A percentile compares a stretch with the other conserved stretches of the same genome.
Evolutionary conservation across 2,888 invertebrate genomes (phyloP).

Genomic region (Diachrysia chrysitis): DNA sequence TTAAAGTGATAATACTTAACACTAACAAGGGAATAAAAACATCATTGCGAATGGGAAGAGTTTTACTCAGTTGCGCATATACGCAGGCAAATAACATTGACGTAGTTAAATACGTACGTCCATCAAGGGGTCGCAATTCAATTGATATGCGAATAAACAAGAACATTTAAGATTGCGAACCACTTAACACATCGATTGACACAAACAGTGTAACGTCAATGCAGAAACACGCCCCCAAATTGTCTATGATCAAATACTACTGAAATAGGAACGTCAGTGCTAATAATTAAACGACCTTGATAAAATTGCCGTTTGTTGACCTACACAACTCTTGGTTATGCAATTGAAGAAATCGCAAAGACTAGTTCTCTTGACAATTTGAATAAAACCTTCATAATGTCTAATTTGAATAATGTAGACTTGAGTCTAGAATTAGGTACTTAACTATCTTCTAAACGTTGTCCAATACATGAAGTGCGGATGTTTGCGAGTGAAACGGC

Average conservation of each 20-base stretch:
- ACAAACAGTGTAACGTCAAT: conserved; percentile 53
- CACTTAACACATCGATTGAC: conserved; percentile 53
- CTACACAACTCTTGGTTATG: not conserved
- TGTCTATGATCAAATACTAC: conserved; percentile 22
- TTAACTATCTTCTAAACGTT: conserved; percentile 3
- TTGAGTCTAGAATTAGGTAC: not conserved
- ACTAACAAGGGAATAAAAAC: conserved; percentile 19
- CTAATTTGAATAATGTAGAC: not conserved
- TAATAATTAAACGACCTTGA: conserved; percentile 33
- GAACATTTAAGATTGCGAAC: conserved; percentile 51
- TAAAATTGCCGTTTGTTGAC: not conserved
- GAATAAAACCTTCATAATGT: not conserved
- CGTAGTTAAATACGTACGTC: conserved; percentile 36
- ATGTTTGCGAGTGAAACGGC: conserved; percentile 26
- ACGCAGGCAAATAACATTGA: conserved; percentile 43
- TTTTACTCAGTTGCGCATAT: conserved; percentile 25
- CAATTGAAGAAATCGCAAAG: not conserved
- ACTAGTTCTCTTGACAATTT: no score
- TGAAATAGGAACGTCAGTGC: conserved; percentile 20
- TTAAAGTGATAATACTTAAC: conserved; percentile 5
- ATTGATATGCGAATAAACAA: conserved; percentile 60
- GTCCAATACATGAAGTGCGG: conserved; percentile 11
- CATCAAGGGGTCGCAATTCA: conserved; percentile 51
- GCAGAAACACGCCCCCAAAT: conserved; percentile 51
- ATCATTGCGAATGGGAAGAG: conserved; percentile 28